Evolutionary conservation across 2,113 vertebrate genomes (phyloP).

Genomic region (Onychostoma macrolepis): DNA sequence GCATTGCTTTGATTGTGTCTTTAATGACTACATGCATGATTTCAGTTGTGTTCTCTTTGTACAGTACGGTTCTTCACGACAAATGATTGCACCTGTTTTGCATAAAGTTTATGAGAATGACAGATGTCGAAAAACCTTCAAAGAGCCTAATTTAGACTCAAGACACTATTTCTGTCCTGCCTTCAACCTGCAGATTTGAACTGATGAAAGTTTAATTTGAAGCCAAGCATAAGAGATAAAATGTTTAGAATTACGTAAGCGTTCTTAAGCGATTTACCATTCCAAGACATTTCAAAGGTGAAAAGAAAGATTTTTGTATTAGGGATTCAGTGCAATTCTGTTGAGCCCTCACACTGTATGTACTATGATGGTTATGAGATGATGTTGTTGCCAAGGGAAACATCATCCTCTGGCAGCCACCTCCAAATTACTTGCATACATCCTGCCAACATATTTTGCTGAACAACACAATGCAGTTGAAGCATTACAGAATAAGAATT

Average conservation of each 20-base stretch:
- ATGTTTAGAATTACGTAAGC: conserved; percentile 1
- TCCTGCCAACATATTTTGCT: conserved; percentile 10
- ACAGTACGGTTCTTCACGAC: neutral
- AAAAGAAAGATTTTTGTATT: conserved; percentile 4
- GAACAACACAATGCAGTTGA: conserved; percentile 27
- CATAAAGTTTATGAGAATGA: conserved; percentile 8
- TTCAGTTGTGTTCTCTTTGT: conserved; percentile 8
- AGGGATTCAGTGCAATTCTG: neutral
- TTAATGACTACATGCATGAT: neutral
- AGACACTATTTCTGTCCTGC: conserved; percentile 22
- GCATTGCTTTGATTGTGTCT: neutral
- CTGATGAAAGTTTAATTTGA: neutral
- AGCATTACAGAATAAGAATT: neutral
- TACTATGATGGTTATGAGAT: neutral
- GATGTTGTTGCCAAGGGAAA: conserved; percentile 43
- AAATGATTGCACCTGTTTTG: neutral
- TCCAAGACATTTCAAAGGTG: neutral
- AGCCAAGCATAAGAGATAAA: neutral
- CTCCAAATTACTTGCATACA: conserved; percentile 11
- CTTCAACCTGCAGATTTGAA: conserved; percentile 4
- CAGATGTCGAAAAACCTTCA: neutral
- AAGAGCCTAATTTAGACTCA: conserved; percentile 2
- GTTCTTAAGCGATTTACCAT: neutral
- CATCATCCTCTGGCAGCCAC: conserved; percentile 42
- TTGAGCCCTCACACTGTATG: neutral